Evolutionary conservation across 23 tunicate species (phyloP), one percentile per base, ranked within the genome.

Genomic region (Styela plicata): DNA sequence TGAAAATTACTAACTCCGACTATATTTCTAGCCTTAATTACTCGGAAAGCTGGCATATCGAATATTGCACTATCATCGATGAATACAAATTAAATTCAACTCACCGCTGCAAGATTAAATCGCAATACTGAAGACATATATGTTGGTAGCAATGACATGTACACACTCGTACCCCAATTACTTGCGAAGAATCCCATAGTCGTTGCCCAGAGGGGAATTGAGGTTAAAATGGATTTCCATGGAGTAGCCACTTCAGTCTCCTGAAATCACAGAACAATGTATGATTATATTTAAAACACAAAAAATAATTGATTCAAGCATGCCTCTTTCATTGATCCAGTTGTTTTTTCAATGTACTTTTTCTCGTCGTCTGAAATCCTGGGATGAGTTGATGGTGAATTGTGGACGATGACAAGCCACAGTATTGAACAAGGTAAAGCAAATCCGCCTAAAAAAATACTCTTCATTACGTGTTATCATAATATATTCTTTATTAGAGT

Each of bases 301-400:
- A 26, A 28, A 26, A 66, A 3, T 25, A 5, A 44, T 13, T 44
- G 7, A 7, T 44, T 44, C 57, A 13, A 7, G 7, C 57, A 13
- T 13, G 57, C 57, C 57, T 44, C 57, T 44, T 44, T 7, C 7
- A 13, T 3, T 30, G 10, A 24, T 1, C 85, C 78, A 7, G 22
- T 82, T 31, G 69, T 86, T 21, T 86, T 70, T 10, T 66, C 25
- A 26, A 86, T 86, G 31, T 35, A 80, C 24, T 20, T 1, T 52
- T 70, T 69, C 80, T 86, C 90, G 25, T 80, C 52, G 1, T 57
- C 71, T 44, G 90, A 86, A 28, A 86, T 86, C 18, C 85, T 68
- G 1, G 90, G 90, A 69, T 86, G 90, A 31, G 44, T 34, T 5
- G 82, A 68, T 20, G 90, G 90, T 27, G 84, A 62, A 52, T 80